phyloP scores from a whole-genome alignment of 2,113 vertebrate species.

The Polypterus senegalus region DNA sequence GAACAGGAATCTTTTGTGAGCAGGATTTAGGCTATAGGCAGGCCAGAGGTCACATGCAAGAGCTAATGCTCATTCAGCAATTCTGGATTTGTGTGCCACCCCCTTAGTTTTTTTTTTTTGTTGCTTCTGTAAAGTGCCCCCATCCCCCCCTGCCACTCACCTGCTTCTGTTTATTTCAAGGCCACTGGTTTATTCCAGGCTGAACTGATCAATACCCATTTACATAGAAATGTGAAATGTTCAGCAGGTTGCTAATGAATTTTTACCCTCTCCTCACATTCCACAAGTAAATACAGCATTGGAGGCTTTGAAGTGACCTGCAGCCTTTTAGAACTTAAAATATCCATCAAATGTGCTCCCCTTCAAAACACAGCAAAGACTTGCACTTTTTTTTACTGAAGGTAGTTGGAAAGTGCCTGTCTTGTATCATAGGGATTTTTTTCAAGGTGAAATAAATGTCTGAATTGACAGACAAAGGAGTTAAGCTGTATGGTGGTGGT shows the following conservation, averaged over 20 bases:
- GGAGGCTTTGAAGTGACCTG: constrained; percentile 22
- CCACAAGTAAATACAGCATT: constrained; percentile 47
- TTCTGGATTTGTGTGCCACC: constrained; percentile 41
- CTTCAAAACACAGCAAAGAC: no score
- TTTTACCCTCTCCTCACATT: constrained; percentile 48
- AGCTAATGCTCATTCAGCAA: constrained; percentile 56
- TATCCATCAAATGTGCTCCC: no score
- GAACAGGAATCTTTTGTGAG: constrained; percentile 69
- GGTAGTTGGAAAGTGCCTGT: constrained; percentile 25
- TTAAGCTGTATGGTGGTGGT: constrained; percentile 9
- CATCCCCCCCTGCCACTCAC: constrained; percentile 31
- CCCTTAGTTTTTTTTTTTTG: constrained; percentile 13
- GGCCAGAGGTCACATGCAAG: constrained; percentile 61
- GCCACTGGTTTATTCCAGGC: constrained; percentile 24
- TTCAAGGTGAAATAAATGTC: constrained; percentile 24
- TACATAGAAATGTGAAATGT: constrained; percentile 40
- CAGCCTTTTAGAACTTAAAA: constrained; percentile 16
- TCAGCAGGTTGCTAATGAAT: constrained; percentile 53
- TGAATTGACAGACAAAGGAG: constrained; percentile 14
- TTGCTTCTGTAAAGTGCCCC: background rate
- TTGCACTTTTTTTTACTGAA: constrained; percentile 20
- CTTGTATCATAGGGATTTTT: constrained; percentile 26
- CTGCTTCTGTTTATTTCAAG: constrained; percentile 30
- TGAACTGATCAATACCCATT: constrained; percentile 42
- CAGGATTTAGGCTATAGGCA: constrained; percentile 62